Conservation (phyloP, 1,140 invertebrate genomes). For the Cydia amplana region DNA sequence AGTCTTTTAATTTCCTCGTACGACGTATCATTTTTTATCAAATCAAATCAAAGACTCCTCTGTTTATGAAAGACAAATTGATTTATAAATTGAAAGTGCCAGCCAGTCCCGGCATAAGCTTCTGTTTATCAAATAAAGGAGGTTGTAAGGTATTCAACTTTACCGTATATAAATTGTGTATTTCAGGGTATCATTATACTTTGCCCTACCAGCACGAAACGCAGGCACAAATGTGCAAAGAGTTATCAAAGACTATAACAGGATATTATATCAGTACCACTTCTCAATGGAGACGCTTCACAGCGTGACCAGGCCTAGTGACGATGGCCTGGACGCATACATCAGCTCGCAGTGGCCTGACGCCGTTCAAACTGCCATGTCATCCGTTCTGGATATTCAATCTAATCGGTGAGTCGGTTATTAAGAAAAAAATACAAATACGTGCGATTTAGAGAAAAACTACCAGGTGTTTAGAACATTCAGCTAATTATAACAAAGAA, state of each 20-base stretch:
- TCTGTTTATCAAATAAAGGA: too few relatives aligned
- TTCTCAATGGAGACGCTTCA: slow-evolving; percentile 84
- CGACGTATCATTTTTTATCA: too few relatives aligned
- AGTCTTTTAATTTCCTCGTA: too few relatives aligned
- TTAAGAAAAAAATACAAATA: too few relatives aligned
- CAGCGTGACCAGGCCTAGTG: slow-evolving; percentile 81
- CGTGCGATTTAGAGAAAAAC: too few relatives aligned
- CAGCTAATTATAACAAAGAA: too few relatives aligned
- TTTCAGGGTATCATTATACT: slow-evolving; percentile 40
- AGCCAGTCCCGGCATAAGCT: too few relatives aligned
- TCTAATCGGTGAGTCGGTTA: slow-evolving; percentile 53
- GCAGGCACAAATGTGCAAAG: slow-evolving; percentile 63
- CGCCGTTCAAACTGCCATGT: slow-evolving; percentile 80
- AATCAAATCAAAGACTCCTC: too few relatives aligned
- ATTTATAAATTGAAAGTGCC: too few relatives aligned
- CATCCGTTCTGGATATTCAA: slow-evolving; percentile 76
- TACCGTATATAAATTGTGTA: neutral
- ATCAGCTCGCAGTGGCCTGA: slow-evolving; percentile 83
- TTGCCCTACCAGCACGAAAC: slow-evolving; percentile 45
- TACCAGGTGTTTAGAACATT: too few relatives aligned
- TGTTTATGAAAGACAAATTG: too few relatives aligned
- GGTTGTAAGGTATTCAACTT: too few relatives aligned
- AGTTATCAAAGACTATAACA: slow-evolving; percentile 74
- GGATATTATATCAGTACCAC: slow-evolving; percentile 79
- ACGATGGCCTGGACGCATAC: slow-evolving; percentile 83